Conservation (phyloP, 2,797 vertebrate genomes). For the Masticophis lateralis region DNA sequence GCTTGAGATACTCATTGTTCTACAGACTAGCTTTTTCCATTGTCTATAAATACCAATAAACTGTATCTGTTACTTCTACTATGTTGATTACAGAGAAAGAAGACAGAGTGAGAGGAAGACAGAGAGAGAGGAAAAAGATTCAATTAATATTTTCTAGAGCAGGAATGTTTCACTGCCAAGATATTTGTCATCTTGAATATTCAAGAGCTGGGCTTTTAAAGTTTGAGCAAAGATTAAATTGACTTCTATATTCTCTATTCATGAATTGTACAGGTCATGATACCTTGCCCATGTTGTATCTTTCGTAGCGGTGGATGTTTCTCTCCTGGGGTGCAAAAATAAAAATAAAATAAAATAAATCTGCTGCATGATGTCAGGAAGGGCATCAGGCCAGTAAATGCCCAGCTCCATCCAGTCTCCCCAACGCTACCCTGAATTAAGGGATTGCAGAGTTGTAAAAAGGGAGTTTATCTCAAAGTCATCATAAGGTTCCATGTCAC, state of each 20-base stretch:
- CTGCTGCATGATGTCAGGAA: background rate
- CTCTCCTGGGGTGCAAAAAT: background rate
- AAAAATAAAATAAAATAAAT: no score
- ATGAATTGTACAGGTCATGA: background rate
- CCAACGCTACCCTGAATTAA: background rate
- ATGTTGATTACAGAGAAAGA: background rate
- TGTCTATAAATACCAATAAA: background rate
- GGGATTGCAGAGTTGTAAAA: background rate
- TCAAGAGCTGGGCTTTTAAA: background rate
- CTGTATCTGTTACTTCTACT: background rate
- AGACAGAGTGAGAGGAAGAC: rapidly evolving
- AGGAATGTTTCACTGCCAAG: background rate
- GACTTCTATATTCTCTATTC: background rate
- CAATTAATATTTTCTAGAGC: background rate
- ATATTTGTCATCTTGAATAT: background rate
- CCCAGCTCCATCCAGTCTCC: background rate
- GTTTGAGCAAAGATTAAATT: background rate
- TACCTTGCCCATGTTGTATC: background rate
- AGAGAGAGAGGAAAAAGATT: background rate
- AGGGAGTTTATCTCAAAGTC: background rate
- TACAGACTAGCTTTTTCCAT: background rate
- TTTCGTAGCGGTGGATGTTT: background rate
- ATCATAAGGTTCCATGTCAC: background rate
- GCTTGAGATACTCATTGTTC: background rate
- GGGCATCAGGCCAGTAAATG: background rate